Conservation (phyloP, 2,113 vertebrate genomes). For the Lontra canadensis region DNA sequence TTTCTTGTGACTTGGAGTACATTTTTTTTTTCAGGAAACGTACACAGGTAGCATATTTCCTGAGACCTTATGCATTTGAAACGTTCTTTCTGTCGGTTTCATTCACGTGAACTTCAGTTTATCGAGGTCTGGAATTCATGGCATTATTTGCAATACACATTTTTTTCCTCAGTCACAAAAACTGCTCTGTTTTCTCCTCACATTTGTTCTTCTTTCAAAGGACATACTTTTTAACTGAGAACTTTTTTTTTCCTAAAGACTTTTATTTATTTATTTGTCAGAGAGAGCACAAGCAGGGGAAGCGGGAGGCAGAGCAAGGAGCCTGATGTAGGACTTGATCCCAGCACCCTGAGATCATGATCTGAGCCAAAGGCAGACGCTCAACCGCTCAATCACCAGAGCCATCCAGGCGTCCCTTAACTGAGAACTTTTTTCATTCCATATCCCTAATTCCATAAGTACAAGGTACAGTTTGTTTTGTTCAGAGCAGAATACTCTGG, state of each 20-base stretch:
- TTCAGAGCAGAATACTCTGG: neutral
- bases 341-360: no score
- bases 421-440: neutral
- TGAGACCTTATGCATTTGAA: neutral
- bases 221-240: neutral
- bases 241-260: no score
- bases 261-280: no score
- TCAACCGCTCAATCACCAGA: no score
- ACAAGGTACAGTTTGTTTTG: neutral
- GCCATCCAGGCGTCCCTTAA: no score
- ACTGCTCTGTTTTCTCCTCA: neutral
- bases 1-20: neutral
- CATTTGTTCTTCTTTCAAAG: neutral
- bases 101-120: neutral
- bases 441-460: neutral
- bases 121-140: neutral
- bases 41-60: neutral
- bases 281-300: no score
- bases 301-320: no score
- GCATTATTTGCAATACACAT: neutral
- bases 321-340: no score
- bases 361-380: no score
- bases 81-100: neutral
- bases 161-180: neutral
- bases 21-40: neutral